Evolutionary conservation across 37 sponge, comb jelly and placozoan genomes (phyloP).

Genomic region (Haliclona indistincta): DNA sequence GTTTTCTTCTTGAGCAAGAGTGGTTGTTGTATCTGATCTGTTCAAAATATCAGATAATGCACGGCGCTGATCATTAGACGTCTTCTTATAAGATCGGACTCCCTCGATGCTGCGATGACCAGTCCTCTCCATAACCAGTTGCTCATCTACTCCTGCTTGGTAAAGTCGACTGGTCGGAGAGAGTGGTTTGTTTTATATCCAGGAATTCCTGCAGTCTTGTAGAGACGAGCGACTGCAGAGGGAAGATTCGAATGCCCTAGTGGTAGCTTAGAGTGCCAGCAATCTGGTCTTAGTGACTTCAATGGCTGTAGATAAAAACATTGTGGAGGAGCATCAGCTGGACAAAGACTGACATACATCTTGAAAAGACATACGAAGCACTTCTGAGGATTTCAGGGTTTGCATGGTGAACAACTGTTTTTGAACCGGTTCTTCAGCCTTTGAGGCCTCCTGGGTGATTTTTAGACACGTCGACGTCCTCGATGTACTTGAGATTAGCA

Average conservation of each 20-base stretch:
- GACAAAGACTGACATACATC: constrained; percentile 3
- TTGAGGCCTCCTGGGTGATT: too few species aligned
- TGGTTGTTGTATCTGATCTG: too few species aligned
- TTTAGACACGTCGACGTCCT: too few species aligned
- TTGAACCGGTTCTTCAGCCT: too few species aligned
- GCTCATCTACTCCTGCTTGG: too few species aligned
- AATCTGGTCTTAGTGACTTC: background rate
- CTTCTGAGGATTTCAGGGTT: constrained; percentile 3
- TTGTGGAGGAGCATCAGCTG: constrained; percentile 5
- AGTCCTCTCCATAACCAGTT: constrained; percentile 41
- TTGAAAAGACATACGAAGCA: constrained; percentile 31
- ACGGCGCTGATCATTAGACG: constrained; percentile 5
- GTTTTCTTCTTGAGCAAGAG: too few species aligned
- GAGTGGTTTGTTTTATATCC: constrained; percentile 40
- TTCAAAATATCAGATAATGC: constrained; percentile 17
- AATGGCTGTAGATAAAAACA: constrained; percentile 22
- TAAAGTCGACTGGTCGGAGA: constrained; percentile 14
- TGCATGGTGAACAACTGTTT: too few species aligned
- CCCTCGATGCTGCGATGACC: constrained; percentile 44
- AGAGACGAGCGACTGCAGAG: background rate
- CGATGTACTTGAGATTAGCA: constrained; percentile 9
- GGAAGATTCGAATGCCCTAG: constrained; percentile 16
- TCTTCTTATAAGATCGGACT: constrained; percentile 21
- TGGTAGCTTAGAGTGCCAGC: constrained; percentile 21
- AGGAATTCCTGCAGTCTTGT: constrained; percentile 10